Conservation (phyloP, 1,140 invertebrate genomes). For the Eumaeus atala region DNA sequence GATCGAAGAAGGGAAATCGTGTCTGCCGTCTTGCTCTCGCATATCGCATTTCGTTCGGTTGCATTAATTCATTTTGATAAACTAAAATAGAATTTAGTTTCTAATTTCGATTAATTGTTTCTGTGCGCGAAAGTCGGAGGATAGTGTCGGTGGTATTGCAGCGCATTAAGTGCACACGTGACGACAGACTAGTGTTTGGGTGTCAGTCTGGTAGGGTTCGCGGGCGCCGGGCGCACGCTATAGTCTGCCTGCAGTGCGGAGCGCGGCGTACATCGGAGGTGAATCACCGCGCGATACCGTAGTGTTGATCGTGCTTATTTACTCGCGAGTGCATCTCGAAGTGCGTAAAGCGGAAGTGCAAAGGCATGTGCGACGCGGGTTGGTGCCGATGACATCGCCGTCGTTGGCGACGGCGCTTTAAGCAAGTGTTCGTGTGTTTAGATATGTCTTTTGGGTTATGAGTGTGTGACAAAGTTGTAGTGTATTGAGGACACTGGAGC, state of each 20-base stretch:
- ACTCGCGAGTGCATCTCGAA: conserved; percentile 63
- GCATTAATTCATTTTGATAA: conserved; percentile 51
- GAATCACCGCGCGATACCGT: conserved; percentile 57
- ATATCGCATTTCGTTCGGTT: conserved; percentile 40
- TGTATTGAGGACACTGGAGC: conserved; percentile 71
- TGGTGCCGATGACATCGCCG: conserved; percentile 65
- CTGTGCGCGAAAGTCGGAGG: conserved; percentile 37
- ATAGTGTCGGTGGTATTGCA: conserved; percentile 46
- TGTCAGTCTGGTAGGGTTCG: conserved; percentile 53
- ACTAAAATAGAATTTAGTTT: conserved; percentile 37
- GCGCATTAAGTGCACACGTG: conserved; percentile 61
- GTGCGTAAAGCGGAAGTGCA: conserved; percentile 64
- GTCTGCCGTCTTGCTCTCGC: conserved; percentile 52
- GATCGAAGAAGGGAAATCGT: conserved; percentile 56
- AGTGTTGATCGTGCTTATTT: conserved; percentile 64
- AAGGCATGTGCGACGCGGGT: conserved; percentile 62
- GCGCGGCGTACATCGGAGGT: conserved; percentile 55
- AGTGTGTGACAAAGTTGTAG: conserved; percentile 71
- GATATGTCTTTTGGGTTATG: conserved; percentile 67
- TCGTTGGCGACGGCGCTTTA: conserved; percentile 57
- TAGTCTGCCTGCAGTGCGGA: conserved; percentile 57
- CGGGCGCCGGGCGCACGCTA: conserved; percentile 42
- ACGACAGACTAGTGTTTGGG: conserved; percentile 62
- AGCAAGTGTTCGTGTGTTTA: conserved; percentile 57
- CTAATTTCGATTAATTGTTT: conserved; percentile 50